Evolutionary conservation across 2,113 vertebrate genomes (phyloP), one percentile per base, ranked within the genome.

Genomic region (Stigmatopora argus): DNA sequence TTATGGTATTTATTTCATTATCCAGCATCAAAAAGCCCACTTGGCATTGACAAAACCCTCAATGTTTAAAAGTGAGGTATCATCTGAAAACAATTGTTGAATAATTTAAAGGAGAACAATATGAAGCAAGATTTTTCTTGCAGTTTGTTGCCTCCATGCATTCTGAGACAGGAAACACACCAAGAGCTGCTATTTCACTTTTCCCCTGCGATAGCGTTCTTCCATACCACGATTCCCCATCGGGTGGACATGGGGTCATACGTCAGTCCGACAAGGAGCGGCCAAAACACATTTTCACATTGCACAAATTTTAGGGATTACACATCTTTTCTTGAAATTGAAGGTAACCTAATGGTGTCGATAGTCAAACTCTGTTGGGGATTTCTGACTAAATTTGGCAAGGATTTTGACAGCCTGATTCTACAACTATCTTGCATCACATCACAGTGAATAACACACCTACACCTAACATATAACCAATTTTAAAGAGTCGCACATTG

Each of bases 241-340:
- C 10, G 4, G 68, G 73, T 77, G 75, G 49, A 51, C 1, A 12
- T n/a, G 49, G 5, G 21, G 23, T 21, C 19, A 51, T 51, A 19
- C 18, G 4, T 23, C 19, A 31, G 18, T 10, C 51, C 51, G 21
- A 55, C 19, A 7, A 31, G 53, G 13, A 23, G 11, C 53, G 23
- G 21, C 21, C 5, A 11, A 3, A 21, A 10, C 13, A 46, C 51
- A 52, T 19, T 21, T 52, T 11, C 49, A 52, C 7, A 52, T 11
- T 19, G 19, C 51, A 53, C 19, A 13, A 53, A 19, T 23, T 19
- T 52, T 10, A n/a, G 11, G 19, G 10, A n/a, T 21, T n/a, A 9
- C 49, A 21, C 49, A 26, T 23, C 3, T 12, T 14, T 10, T 15
- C 13, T 15, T 12, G 1, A 7, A 15, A 15, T 56, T 56, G 7